Base-by-base conservation (phyloP, 2,888 invertebrate species). In the Escarpia spicata region DNA sequence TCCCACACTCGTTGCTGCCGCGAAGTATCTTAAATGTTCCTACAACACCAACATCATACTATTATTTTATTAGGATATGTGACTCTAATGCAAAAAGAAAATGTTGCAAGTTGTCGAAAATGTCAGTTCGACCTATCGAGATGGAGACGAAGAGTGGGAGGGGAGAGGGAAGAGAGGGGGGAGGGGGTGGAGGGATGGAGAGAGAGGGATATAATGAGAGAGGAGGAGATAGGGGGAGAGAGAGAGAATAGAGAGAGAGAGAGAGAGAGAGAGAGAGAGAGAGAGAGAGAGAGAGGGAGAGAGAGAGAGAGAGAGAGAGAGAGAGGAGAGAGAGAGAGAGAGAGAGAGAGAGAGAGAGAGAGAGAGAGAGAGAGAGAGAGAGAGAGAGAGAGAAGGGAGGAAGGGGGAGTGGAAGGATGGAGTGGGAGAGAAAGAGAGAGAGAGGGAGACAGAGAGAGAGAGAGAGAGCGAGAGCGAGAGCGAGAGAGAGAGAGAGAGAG, bases 11-110 rank as follows among this genome's bases (percentile, higher is more conserved):
- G 94, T 97, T 97, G 93, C 97, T 96, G 3, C 99, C 99, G 93
- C 98, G 97, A 43, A 98, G 97, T 94, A 99, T 98, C 96, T 98
- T 98, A 97, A 99, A 98, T 97, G 97, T 98, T 6, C 98, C 98
- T 96, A 97, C 92, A 95, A 95, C 92, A 92, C 12, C 31, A 92
- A 37, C 31, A 37, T 37, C 37, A 37, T 37, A 37, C 37, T 37
- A 37, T 90, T 37, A 37, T 90, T 19, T 90, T 19, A 90, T 90
- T 90, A 90, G 91, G 43, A 44, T 3, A 91, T n/a, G 8, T 6
- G 15, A n/a, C 44, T 37, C 26, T 26, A 26, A 4, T 37, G 2
- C 15, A 91, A 44, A 90, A 90, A 9, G 90, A 19, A 43, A 52
- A 12, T 52, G 52, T 12, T 52, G 52, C 52, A 52, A 52, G 52